phyloP scores from a whole-genome alignment of 2,888 invertebrate genomes.

The Cecidostiba fungosa region DNA sequence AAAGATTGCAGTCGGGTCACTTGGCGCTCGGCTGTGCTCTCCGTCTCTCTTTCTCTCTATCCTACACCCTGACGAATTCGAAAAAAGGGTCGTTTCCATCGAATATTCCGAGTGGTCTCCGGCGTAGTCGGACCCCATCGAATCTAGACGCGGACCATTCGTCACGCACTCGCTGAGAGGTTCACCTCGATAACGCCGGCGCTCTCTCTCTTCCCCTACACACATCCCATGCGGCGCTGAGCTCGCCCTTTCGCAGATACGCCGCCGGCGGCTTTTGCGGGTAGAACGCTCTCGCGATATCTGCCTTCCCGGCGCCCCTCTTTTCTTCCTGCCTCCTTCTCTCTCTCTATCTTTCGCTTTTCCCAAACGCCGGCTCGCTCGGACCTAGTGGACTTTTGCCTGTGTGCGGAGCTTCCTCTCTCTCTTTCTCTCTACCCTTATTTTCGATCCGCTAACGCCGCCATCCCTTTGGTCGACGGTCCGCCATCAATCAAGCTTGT shows the following conservation, averaged over 20 bases:
- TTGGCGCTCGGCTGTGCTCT: not conserved
- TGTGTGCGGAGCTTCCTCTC: conserved; percentile 1
- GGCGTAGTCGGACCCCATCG: conserved; percentile 69
- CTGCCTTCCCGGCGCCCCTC: conserved; percentile 66
- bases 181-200: conserved; percentile 76
- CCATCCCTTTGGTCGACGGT: conserved; percentile 71
- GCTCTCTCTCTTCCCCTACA: conserved; percentile 62
- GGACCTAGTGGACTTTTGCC: conserved; percentile 64
- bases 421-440: conserved; percentile 51
- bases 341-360: conserved; percentile 13
- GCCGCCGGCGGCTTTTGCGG: conserved; percentile 68
- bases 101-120: conserved; percentile 71
- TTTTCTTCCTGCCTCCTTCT: conserved; percentile 60
- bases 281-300: conserved; percentile 68
- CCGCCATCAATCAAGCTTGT: conserved; percentile 82
- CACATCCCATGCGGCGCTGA: conserved; percentile 39
- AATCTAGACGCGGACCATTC: conserved; percentile 78
- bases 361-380: conserved; percentile 39
- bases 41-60: not conserved
- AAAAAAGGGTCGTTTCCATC: conserved; percentile 72
- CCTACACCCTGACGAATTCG: conserved; percentile 57
- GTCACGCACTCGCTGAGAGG: conserved; percentile 79
- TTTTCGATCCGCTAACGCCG: conserved; percentile 46
- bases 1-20: conserved; percentile 58
- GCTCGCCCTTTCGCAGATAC: conserved; percentile 65